Evolutionary conservation across 1,140 invertebrate genomes (phyloP).

Genomic region (Pomacea maculata): DNA sequence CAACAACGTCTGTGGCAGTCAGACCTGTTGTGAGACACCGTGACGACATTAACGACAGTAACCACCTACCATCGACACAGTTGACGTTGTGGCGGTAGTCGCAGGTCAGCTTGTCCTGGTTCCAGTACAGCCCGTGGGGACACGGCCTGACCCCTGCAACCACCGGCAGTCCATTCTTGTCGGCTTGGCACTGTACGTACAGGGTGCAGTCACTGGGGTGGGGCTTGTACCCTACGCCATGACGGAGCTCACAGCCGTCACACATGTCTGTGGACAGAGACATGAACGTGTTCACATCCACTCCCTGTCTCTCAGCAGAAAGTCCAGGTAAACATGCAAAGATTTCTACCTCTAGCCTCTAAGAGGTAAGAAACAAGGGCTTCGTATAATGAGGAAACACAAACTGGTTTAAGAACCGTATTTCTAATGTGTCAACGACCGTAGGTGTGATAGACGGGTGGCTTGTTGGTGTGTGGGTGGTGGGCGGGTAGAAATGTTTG

Average conservation of each 20-base stretch:
- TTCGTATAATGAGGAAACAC: no score
- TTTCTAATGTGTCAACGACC: no score
- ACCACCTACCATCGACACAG: slow-evolving; percentile 25
- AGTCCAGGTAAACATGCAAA: no score
- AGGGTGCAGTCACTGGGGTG: slow-evolving; percentile 32
- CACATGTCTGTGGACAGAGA: slow-evolving; percentile 24
- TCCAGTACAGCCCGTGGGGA: slow-evolving; percentile 30
- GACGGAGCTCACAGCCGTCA: slow-evolving; percentile 23
- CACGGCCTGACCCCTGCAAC: slow-evolving; percentile 20
- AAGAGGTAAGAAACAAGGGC: no score
- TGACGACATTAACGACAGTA: not conserved
- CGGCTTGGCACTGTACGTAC: slow-evolving; percentile 29
- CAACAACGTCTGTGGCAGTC: no score
- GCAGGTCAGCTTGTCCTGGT: slow-evolving; percentile 34
- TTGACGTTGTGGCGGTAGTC: slow-evolving; percentile 21
- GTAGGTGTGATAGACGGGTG: no score
- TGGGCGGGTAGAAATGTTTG: no score
- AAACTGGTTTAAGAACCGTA: no score
- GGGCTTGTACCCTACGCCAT: slow-evolving; percentile 32
- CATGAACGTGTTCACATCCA: not conserved
- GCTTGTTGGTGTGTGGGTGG: no score
- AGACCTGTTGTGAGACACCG: no score
- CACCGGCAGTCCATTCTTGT: not conserved
- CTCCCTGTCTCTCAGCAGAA: not conserved
- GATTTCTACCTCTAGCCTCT: no score